Conservation (phyloP, 2,888 invertebrate species). For the Gisinianus flammeolus region DNA sequence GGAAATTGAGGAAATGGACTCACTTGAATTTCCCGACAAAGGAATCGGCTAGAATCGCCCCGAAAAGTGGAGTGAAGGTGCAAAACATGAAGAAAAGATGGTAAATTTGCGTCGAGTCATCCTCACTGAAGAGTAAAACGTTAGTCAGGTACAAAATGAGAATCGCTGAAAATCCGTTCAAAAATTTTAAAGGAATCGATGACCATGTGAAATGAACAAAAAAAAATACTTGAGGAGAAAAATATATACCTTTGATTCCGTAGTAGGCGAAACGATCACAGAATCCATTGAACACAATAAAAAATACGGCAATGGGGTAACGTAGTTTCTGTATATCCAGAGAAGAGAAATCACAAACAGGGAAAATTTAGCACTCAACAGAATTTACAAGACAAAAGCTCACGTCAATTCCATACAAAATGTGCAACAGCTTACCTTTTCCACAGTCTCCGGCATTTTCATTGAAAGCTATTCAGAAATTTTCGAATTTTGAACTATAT, state of each 20-base stretch:
- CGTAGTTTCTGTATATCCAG: neutral
- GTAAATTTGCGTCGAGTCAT: slow-evolving; percentile 75
- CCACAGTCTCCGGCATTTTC: too few species aligned
- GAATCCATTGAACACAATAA: slow-evolving; percentile 96
- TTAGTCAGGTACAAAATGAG: slow-evolving; percentile 85
- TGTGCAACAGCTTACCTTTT: too few species aligned
- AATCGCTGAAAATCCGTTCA: slow-evolving; percentile 80
- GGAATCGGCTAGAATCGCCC: slow-evolving; percentile 93
- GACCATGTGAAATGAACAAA: neutral
- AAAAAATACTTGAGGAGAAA: neutral
- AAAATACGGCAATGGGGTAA: slow-evolving; percentile 88
- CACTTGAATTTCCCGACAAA: slow-evolving; percentile 85
- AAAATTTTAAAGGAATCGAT: too few species aligned
- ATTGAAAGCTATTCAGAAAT: too few species aligned
- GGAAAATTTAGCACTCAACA: too few species aligned
- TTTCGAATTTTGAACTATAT: too few species aligned
- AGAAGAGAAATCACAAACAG: neutral
- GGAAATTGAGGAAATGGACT: neutral
- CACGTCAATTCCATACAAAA: too few species aligned
- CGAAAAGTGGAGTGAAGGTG: slow-evolving; percentile 86
- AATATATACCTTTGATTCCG: slow-evolving; percentile 88
- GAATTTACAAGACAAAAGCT: too few species aligned
- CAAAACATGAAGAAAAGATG: slow-evolving; percentile 88
- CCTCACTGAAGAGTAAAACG: slow-evolving; percentile 74
- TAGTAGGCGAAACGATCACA: slow-evolving; percentile 97